Conservation (phyloP, 2,113 vertebrate genomes). For the Albula goreensis region DNA sequence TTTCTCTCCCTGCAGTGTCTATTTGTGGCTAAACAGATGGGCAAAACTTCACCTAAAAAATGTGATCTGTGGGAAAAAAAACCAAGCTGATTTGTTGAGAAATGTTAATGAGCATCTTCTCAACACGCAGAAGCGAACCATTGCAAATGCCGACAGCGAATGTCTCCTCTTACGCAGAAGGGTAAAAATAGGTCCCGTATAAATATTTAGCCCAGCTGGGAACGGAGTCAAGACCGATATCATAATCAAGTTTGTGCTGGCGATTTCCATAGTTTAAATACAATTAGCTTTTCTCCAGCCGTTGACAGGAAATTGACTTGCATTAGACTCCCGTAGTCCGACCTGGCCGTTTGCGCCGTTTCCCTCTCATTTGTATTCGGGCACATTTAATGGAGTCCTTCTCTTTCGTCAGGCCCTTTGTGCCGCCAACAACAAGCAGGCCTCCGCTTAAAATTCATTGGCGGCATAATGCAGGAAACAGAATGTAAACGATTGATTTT, state of each 20-base stretch:
- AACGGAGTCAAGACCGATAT: conserved; percentile 7
- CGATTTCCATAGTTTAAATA: conserved; percentile 25
- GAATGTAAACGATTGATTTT: conserved; percentile 23
- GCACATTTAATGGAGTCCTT: not conserved
- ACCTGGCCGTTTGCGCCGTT: not conserved
- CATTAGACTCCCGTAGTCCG: not conserved
- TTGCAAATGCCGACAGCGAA: not conserved
- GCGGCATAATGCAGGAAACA: conserved; percentile 17
- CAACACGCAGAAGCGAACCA: not conserved
- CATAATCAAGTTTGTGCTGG: conserved; percentile 28
- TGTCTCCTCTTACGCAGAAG: not conserved
- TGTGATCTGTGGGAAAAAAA: too few species aligned
- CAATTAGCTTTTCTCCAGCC: conserved; percentile 21
- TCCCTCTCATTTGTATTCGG: conserved; percentile 17
- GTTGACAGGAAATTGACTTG: conserved; percentile 19
- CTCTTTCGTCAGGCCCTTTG: conserved; percentile 14
- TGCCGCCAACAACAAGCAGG: conserved; percentile 31
- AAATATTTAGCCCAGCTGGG: not conserved
- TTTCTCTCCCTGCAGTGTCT: too few species aligned
- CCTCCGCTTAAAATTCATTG: conserved; percentile 34
- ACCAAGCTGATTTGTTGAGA: not conserved
- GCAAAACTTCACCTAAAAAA: too few species aligned
- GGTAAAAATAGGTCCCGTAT: not conserved
- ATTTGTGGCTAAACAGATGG: too few species aligned
- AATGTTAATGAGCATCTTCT: not conserved